Evolutionary conservation across 2,113 vertebrate species (phyloP), one percentile per base, ranked within the genome.

Genomic region (Clarias magur): DNA sequence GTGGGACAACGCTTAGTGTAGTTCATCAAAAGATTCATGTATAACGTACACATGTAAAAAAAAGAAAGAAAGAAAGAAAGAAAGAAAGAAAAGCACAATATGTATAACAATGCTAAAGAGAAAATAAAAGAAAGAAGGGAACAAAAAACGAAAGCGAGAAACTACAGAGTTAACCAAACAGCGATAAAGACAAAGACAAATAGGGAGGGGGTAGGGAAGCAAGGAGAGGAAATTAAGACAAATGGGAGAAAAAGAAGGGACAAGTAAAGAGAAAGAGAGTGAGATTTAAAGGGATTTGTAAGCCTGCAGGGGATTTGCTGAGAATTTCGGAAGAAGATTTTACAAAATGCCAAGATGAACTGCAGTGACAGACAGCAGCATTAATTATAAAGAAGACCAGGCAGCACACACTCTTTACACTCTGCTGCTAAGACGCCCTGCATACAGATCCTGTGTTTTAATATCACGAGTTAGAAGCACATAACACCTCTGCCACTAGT

Each of bases 361-460:
- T 82, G 91, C 89, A 88, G 89, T 92, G 91, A 93, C 90, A 89
- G 90, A 91, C 92, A 95, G 94, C 93, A 93, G 91, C 91, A 93
- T 94, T 95, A 95, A 95, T 96, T 95, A 95, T 93, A 94, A 93
- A 92, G 85, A 85, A 86, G 72, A 90, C 80, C 85, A 84, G 84
- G 82, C 76, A 38, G 30, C 57, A 84, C 63, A 73, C 82, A 68
- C 53, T 53, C 62, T 53, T 23, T 8, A 54, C 48, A 54, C 57
- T 38, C n/a, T 7, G 34, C n/a, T 56, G 11, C 65, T 73, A 59
- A 72, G 53, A 57, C 53, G 34, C 67, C 15, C 53, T 13, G 17
- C 54, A 73, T 54, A 84, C 83, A 72, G n/a, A 73, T 72, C 83
- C 54, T 42, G 21, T 84, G 56, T 25, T 84, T 60, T 34, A 38